Base-by-base conservation (phyloP, 2,113 vertebrate genomes). In the Gadus macrocephalus region DNA sequence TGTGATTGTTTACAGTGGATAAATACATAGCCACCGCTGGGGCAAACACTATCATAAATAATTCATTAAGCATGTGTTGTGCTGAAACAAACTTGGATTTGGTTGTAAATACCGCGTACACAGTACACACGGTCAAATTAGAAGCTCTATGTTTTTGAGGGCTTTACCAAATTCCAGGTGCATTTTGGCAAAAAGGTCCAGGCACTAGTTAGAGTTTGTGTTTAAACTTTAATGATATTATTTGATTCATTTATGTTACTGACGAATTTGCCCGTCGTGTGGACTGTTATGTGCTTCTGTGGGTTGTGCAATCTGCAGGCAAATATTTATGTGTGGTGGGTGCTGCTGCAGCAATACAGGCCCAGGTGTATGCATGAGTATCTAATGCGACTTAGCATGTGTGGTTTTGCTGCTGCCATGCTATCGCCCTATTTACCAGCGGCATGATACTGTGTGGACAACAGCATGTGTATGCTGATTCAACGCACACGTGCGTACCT, bases 401-500 rank as follows among this genome's bases (percentile, higher is more conserved):
- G 53, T 38, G 68, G 17, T 63, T 70, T 53, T 72, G 75, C 69
- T 49, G 8, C 2, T 38, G 27, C 66, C 68, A 53, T 66, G 74
- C 72, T 72, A 81, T 74, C 72, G 77, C 70, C 75, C 81, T 70
- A 63, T 87, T 84, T 75, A 84, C 73, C 77, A 64, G 58, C 70
- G 16, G 67, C 77, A 66, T 35, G 5, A 59, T 5, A 67, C 73
- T 28, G 68, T 63, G 71, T 74, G 75, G 64, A 73, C 62, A 56
- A 78, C 76, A 70, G 77, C 82, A 71, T 81, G 86, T 84, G 85
- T 85, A 81, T 83, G 83, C 79, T 83, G 79, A 83, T 77, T 83
- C 84, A 78, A 79, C 67, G 73, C 78, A 72, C 78, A 87, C 71
- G 78, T 80, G 83, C 78, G 53, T 22, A 65, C 67, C 66, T 85